Evolutionary conservation across 2,888 invertebrate genomes (phyloP), one percentile per base, ranked within the genome.

Genomic region (Drymonia ruficornis): DNA sequence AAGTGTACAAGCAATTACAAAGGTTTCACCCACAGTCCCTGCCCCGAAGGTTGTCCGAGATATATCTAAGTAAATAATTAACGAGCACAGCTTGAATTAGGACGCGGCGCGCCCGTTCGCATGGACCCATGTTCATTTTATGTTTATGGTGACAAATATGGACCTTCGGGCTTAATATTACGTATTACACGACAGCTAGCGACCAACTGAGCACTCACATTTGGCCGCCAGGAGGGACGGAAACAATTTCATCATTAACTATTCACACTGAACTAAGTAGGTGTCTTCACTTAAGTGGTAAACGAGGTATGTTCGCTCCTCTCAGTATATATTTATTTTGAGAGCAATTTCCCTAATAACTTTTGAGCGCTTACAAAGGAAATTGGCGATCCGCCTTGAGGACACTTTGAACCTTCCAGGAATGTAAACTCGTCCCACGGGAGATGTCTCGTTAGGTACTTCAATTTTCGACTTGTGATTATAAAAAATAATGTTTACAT

Each of bases 1-100:
- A 82, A 81, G 73, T 76, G 74, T 78, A 77, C 77, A 74, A 79
- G 78, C 78, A 83, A 85, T 83, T 83, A 84, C 78, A 78, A 77
- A 75, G 80, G 75, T 71, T 72, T 63, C 65, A 49, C 65, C 72
- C 68, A 63, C 65, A 70, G 70, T 70, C 68, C 70, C 57, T 58
- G 67, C 65, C 69, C 58, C 61, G 67, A 70, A 77, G 77, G 73
- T 74, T 67, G 65, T 63, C 68, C 70, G 74, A 78, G 76, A 78
- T 80, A 72, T 81, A 78, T 82, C 78, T 79, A 73, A 81, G 76
- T 84, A 82, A 84, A 86, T 85, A 84, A 86, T 86, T 85, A 86
- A 84, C 79, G 82, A 83, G 80, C 72, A 68, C 64, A 67, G 75
- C 76, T 76, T 78, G 78, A 78, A 82, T 83, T 80, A 80, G 80